Evolutionary conservation across 1,140 invertebrate species (phyloP).

Genomic region (Physella acuta): DNA sequence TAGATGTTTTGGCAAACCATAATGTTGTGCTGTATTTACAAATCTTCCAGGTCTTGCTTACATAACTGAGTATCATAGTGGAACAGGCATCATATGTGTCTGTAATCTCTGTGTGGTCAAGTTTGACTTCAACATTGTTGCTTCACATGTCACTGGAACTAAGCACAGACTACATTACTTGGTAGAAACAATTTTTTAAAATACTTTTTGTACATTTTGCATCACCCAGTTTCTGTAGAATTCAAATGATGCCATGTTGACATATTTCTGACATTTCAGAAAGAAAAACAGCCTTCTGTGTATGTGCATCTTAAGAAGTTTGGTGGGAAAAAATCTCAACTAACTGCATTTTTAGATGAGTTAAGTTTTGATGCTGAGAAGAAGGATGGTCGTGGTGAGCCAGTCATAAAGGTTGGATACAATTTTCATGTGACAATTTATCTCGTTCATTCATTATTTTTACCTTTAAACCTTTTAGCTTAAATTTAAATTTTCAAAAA

Average conservation of each 20-base stretch:
- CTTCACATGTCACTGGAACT: slow-evolving; percentile 5
- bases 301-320: slow-evolving; percentile 17
- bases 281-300: slow-evolving; percentile 1
- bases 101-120: slow-evolving; percentile 18
- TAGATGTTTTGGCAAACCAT: too few relatives aligned
- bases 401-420: slow-evolving; percentile 7
- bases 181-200: not conserved
- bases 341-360: slow-evolving; percentile 2
- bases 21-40: too few relatives aligned
- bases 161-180: slow-evolving; percentile 19
- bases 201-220: not conserved
- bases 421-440: not conserved
- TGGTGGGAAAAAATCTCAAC: slow-evolving; percentile 19
- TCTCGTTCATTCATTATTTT: not conserved
- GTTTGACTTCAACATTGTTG: slow-evolving; percentile 16
- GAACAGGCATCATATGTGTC: slow-evolving; percentile 8
- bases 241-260: not conserved
- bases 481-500: not conserved
- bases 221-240: not conserved
- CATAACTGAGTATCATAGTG: slow-evolving; percentile 17
- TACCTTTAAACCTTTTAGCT: not conserved
- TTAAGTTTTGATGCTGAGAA: not conserved
- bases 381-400: slow-evolving; percentile 7
- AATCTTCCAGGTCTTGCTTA: slow-evolving; percentile 13
- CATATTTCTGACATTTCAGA: slow-evolving; percentile 8